Evolutionary conservation across 1,140 invertebrate genomes (phyloP), one percentile per base, ranked within the genome.

Genomic region (Nasonia longicornis): DNA sequence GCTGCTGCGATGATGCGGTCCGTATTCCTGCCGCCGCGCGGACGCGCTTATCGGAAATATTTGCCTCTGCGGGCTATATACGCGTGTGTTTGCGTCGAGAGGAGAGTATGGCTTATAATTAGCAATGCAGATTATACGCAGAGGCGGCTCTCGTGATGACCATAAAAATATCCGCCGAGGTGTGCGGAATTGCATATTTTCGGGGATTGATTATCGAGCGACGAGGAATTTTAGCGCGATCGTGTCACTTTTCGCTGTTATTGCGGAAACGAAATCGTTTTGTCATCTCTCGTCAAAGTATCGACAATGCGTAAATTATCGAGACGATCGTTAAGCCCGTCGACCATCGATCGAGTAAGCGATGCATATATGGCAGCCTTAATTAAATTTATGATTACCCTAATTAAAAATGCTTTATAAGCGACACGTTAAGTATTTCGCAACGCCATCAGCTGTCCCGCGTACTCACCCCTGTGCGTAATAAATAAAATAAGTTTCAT

Each of bases 361-460:
- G 16, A n/a, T n/a, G 1, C 16, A 58, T 16, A 52, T 4, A 52
- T 52, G 48, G 14, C 14, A 0, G 3, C 38, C n/a, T 58, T 79
- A 72, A 79, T 79, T 38, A 42, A 73, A 63, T 79, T 35, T 79
- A 79, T 79, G 16, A 31, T 26, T 38, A n/a, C 3, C 10, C 4
- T 22, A 70, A 78, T 78, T 78, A 78, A 78, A 78, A 71, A 71
- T 20, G 29, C 63, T 71, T 71, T 58, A 69, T 42, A n/a, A 8
- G 38, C 63, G 16, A 26, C 31, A 14, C 31, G 42, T 35, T 42
- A 69, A 1, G 64, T 45, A 14, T 38, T 38, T 42, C 22, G n/a
- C 45, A 67, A n/a, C 12, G 52, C 3, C 3, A 16, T 7, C 52
- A 20, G 16, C 16, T 7, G 6, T 58, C 20, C 3, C 52, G 16